These are phyloP conservation scores for Aurelia sp. DNA, from an alignment of 30 jellyfish, hydroid and myxozoan genomes.

Conservation along the genomic window DNA sequence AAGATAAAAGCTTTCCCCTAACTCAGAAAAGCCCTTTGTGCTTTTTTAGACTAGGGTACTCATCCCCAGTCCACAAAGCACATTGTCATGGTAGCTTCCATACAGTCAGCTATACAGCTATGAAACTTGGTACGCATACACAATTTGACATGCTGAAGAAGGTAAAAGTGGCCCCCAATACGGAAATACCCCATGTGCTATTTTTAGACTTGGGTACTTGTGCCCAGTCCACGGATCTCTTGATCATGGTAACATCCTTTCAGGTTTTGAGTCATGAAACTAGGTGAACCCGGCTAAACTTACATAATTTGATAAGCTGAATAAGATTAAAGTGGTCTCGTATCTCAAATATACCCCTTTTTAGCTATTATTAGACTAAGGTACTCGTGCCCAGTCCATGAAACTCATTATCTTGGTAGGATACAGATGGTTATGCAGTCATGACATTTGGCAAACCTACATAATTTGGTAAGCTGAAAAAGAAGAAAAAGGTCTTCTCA, in stretches of 20 bases:
- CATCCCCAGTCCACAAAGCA: too few relatives aligned
- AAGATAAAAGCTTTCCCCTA: too few relatives aligned
- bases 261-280: too few relatives aligned
- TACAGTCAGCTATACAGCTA: too few relatives aligned
- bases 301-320: not conserved
- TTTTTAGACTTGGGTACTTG: not conserved
- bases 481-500: not conserved
- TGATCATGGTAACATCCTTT: too few relatives aligned
- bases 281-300: not conserved
- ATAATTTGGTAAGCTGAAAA: too few relatives aligned
- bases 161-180: not conserved
- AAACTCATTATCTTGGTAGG: too few relatives aligned
- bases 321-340: not conserved
- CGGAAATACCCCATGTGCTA: not conserved
- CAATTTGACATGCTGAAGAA: constrained; percentile 6
- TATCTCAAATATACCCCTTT: not conserved
- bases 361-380: constrained; percentile 8
- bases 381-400: constrained; percentile 20
- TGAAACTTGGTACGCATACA: constrained; percentile 21
- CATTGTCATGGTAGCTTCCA: too few relatives aligned
- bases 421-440: too few relatives aligned
- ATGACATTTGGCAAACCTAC: too few relatives aligned
- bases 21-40: too few relatives aligned
- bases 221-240: not conserved
- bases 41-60: too few relatives aligned